Evolutionary conservation across 1,140 invertebrate genomes (phyloP).

Genomic region (Ectropis grisescens): DNA sequence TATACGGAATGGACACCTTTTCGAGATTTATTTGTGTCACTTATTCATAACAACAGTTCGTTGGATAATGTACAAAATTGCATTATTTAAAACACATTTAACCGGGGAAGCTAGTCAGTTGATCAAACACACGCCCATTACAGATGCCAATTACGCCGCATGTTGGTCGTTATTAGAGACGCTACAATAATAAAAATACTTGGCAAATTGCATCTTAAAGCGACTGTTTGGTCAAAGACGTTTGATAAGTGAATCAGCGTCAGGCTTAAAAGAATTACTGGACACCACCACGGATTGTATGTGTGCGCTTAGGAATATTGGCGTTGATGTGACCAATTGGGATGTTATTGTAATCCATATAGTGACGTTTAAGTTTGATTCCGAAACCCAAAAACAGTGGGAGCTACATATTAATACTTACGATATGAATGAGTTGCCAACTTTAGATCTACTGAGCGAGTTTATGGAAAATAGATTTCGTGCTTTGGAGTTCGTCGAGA

Average conservation of each 20-base stretch:
- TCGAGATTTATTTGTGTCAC: neutral
- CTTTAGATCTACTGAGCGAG: neutral
- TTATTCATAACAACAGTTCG: neutral
- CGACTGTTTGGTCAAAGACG: neutral
- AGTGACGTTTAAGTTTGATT: neutral
- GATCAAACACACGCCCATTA: neutral
- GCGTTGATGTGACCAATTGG: neutral
- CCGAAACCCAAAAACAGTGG: neutral
- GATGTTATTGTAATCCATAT: neutral
- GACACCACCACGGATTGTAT: neutral
- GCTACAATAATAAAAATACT: neutral
- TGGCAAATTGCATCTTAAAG: neutral
- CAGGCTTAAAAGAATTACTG: neutral
- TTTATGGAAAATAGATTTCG: neutral
- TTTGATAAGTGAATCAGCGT: neutral
- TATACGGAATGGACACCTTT: neutral
- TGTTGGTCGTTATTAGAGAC: neutral
- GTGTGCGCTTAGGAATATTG: neutral
- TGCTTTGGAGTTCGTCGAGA: neutral
- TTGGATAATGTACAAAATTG: neutral
- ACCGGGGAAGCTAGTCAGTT: neutral
- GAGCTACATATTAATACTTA: neutral
- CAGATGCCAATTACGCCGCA: neutral
- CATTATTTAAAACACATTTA: neutral
- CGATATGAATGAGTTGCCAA: neutral